Conservation (phyloP, 2,888 invertebrate species). For the Apotomis betuletana region DNA sequence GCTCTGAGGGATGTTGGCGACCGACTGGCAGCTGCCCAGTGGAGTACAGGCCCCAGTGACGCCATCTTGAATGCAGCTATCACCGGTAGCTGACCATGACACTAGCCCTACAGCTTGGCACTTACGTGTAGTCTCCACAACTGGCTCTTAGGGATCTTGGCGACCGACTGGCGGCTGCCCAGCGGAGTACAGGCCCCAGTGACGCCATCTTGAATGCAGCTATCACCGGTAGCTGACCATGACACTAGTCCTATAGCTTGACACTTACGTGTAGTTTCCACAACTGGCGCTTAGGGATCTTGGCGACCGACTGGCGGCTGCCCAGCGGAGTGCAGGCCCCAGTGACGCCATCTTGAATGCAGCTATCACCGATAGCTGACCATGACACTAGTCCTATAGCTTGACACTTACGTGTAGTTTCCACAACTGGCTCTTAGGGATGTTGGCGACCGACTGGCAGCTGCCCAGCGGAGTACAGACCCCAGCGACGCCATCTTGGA, state of each 20-base stretch:
- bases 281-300: constrained; percentile 19
- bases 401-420: not conserved
- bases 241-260: not conserved
- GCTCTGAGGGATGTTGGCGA: no score
- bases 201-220: constrained; percentile 7
- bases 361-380: not conserved
- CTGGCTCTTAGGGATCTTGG: constrained; percentile 15
- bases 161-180: not conserved
- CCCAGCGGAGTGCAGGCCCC: no score
- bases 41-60: not conserved
- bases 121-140: constrained; percentile 13
- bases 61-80: constrained; percentile 4
- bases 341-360: no score
- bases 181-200: not conserved
- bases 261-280: constrained; percentile 8
- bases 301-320: no score
- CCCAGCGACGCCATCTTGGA: no score
- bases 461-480: no score
- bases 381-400: no score
- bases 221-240: no score
- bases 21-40: constrained; percentile 2
- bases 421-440: constrained; percentile 25
- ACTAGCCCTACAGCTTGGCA: not conserved
- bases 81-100: no score
- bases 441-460: no score